Evolutionary conservation across 2,113 vertebrate species (phyloP).

Genomic region (Sturnus vulgaris): DNA sequence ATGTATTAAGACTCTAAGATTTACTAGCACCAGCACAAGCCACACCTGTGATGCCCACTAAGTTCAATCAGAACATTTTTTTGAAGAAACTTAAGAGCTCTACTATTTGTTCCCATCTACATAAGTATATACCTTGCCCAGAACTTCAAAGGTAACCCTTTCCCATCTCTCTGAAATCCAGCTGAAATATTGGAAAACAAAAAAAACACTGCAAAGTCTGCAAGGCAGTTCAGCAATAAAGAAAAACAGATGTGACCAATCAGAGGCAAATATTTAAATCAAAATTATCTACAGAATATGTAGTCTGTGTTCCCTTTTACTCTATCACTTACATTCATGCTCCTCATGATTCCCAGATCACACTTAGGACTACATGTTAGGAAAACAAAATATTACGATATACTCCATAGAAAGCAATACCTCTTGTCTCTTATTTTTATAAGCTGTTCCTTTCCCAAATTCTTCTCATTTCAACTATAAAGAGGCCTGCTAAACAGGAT

Average conservation of each 20-base stretch:
- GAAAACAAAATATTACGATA: neutral
- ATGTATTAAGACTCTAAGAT: neutral
- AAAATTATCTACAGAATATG: neutral
- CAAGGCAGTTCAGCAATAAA: neutral
- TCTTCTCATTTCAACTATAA: neutral
- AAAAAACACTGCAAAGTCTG: neutral
- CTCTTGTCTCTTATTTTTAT: neutral
- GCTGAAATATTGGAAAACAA: neutral
- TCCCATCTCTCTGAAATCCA: neutral
- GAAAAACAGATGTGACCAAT: neutral
- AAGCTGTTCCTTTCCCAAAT: neutral
- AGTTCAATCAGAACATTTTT: neutral
- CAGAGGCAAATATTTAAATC: neutral
- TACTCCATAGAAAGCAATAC: neutral
- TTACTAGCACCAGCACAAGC: slow-evolving; percentile 9
- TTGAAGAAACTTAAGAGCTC: neutral
- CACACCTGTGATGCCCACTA: neutral
- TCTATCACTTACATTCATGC: neutral
- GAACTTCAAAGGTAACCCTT: neutral
- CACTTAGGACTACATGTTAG: neutral
- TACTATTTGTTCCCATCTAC: neutral
- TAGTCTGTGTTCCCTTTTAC: neutral
- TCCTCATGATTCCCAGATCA: neutral
- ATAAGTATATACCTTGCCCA: neutral
- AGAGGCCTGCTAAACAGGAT: neutral